Base-by-base conservation (phyloP, 2,113 vertebrate species). In the Calyptommatus sinebrachiatus region DNA sequence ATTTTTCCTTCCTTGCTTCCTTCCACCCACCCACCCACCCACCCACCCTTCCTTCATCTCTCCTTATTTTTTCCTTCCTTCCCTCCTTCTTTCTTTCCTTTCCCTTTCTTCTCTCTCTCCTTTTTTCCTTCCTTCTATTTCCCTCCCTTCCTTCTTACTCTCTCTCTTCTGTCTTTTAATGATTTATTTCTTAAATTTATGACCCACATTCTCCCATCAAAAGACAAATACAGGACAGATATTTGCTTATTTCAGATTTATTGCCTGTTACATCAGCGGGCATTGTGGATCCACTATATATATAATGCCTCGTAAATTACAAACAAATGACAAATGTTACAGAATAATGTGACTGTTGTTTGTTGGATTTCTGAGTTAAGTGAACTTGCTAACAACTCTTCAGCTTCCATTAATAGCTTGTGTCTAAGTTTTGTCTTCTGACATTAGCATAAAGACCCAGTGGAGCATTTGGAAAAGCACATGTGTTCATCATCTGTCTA, bases 261-360 rank as follows among this genome's bases (percentile, higher is more conserved):
- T 91, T 89, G 62, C 84, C 11, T 88, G 90, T 92, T 91, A 91
- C 89, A 84, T 91, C 92, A 93, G 89, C 80, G 86, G 89, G 88
- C 87, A 88, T 89, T 90, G 86, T 88, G 84, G 85, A 62, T 82
- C 86, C 84, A 88, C 86, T 89, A 87, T 91, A 91, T 91, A 91
- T 91, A 85, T 89, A 92, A 91, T 91, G 91, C 91, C 91, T 91
- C 89, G 92, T 92, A 93, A 93, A 92, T 92, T 92, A 91, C 71
- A 57, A 16, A 74, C 20, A 79, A 74, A 83, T 89, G 87, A 91
- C 90, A 93, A 92, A 91, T 89, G 89, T 88, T 91, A 85, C 86
- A 86, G 82, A 89, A 84, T 90, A 87, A 82, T 88, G 83, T 10
- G 0, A 83, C 89, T 87, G 81, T 87, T 80, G 86, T 88, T 86